Conservation (phyloP, 2,888 invertebrate genomes). For the Rhamphomyia laevipes region DNA sequence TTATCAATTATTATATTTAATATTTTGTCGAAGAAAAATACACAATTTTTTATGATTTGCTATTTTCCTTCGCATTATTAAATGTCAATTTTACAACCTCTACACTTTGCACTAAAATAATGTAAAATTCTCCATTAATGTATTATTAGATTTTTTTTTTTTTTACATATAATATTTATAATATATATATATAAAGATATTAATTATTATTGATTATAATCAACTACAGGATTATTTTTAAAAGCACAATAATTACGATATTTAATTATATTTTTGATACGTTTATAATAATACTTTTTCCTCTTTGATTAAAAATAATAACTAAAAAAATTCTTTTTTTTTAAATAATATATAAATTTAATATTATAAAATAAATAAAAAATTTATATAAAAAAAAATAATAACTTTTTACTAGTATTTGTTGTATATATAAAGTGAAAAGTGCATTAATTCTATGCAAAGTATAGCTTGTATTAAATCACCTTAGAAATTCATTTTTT, state of each 20-base stretch:
- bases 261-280: no score
- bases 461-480: slow-evolving; percentile 68
- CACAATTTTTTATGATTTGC: neutral
- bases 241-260: no score
- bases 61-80: neutral
- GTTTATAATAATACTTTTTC: no score
- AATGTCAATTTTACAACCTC: slow-evolving; percentile 51
- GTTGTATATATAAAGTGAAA: slow-evolving; percentile 54
- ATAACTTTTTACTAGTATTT: no score
- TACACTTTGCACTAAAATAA: slow-evolving; percentile 89
- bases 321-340: no score
- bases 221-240: neutral
- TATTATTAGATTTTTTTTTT: neutral
- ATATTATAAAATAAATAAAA: no score
- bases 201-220: neutral
- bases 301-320: no score
- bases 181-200: neutral
- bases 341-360: no score
- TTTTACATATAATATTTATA: neutral
- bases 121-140: slow-evolving; percentile 44
- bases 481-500: slow-evolving; percentile 17
- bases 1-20: no score
- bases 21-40: neutral
- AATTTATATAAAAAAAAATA: no score
- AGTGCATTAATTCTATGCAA: slow-evolving; percentile 86